Evolutionary conservation across 2,113 vertebrate species (phyloP).

Genomic region (Tichodroma muraria): DNA sequence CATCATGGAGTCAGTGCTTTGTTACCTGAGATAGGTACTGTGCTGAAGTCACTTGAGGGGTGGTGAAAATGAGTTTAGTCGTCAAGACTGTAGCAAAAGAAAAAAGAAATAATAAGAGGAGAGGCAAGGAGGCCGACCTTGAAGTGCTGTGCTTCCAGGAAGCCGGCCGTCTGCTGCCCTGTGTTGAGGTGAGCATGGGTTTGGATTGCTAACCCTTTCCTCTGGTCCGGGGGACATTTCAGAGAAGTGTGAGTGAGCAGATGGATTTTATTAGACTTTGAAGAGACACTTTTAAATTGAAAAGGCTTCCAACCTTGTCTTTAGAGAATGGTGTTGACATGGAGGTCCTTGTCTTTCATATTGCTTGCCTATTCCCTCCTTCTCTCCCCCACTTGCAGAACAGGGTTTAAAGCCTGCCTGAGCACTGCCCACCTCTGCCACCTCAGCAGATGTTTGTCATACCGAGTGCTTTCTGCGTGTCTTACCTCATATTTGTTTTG

Average conservation of each 20-base stretch:
- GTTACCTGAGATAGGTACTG: background rate
- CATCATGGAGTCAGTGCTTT: background rate
- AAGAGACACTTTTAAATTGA: background rate
- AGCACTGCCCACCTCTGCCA: background rate
- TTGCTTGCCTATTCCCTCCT: background rate
- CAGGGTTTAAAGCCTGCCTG: background rate
- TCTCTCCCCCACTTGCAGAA: background rate
- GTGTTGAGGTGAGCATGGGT: background rate
- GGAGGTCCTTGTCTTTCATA: background rate
- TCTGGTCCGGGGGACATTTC: background rate
- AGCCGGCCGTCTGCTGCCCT: background rate
- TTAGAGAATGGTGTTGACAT: background rate
- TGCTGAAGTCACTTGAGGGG: background rate
- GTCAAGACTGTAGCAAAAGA: background rate
- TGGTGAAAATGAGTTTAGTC: background rate
- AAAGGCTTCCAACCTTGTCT: background rate
- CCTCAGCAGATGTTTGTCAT: background rate
- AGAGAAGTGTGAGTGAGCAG: background rate
- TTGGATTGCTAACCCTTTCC: background rate
- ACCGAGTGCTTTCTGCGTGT: background rate
- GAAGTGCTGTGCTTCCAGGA: background rate
- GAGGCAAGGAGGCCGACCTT: background rate
- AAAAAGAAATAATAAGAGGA: too few species aligned
- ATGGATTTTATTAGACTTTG: conserved; percentile 4
- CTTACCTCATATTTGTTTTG: conserved; percentile 7